Percentiles rank a stretch among this genome's conserved stretches.
Conservation (phyloP, 1,140 invertebrate genomes). For the Eurosta solidaginis region DNA sequence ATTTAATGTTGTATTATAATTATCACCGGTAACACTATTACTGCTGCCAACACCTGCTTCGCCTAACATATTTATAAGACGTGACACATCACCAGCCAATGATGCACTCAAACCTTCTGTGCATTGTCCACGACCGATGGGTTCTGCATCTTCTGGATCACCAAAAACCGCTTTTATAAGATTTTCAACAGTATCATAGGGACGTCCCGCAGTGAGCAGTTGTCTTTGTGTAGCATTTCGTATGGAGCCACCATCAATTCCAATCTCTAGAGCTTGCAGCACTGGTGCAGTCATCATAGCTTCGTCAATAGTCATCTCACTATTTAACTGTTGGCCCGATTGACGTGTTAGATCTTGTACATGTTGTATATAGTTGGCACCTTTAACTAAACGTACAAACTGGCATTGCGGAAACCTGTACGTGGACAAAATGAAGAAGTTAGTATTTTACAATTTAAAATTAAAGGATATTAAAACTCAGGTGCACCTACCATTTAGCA, state of each 20-base stretch:
- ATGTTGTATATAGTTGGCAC: conserved; percentile 73
- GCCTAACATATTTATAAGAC: not conserved
- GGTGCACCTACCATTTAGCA: conserved; percentile 69
- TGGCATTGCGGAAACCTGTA: conserved; percentile 75
- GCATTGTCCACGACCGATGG: conserved; percentile 76
- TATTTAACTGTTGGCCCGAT: not conserved
- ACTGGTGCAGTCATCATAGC: conserved; percentile 64
- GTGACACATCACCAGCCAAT: not conserved
- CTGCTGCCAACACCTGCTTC: not conserved
- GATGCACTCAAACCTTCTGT: not conserved
- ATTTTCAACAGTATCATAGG: conserved; percentile 68
- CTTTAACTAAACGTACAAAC: conserved; percentile 78
- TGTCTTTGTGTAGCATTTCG: conserved; percentile 64
- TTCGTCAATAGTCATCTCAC: conserved; percentile 39
- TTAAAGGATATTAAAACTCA: not conserved
- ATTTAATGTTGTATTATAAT: not conserved
- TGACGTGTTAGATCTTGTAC: conserved; percentile 39
- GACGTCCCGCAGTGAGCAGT: conserved; percentile 53
- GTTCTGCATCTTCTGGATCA: conserved; percentile 47
- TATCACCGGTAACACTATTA: not conserved
- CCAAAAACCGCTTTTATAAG: conserved; percentile 73
- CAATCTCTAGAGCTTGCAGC: conserved; percentile 69
- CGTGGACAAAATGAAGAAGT: not conserved
- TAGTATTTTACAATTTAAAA: not conserved
- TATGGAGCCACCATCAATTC: conserved; percentile 71